These are phyloP conservation scores for Bujurquina vittata DNA, from an alignment of 2,113 vertebrate species.

Conservation along the genomic window DNA sequence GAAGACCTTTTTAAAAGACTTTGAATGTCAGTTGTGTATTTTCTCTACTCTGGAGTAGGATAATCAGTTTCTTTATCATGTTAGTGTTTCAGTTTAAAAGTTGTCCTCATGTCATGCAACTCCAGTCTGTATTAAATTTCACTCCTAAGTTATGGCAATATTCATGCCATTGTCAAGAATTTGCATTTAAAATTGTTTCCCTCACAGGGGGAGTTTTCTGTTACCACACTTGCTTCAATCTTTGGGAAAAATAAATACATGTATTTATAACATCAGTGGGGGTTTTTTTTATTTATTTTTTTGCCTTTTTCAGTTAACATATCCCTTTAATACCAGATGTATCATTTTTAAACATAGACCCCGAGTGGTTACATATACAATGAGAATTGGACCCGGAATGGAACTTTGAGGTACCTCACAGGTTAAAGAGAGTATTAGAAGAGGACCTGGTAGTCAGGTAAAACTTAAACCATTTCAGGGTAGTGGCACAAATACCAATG, in stretches of 20 bases:
- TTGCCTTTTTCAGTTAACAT: no score
- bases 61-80: slow-evolving; percentile 47
- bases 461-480: background rate
- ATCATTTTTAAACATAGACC: rapidly evolving
- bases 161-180: background rate
- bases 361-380: background rate
- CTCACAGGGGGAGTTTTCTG: slow-evolving; percentile 35
- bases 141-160: slow-evolving; percentile 20
- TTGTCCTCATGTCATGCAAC: slow-evolving; percentile 13
- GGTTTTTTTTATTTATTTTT: no score
- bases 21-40: slow-evolving; percentile 65
- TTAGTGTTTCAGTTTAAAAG: slow-evolving; percentile 33
- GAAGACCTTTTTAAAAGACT: slow-evolving; percentile 62
- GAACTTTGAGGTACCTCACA: background rate
- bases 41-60: slow-evolving; percentile 42
- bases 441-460: background rate
- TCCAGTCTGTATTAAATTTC: slow-evolving; percentile 35
- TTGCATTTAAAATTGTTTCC: slow-evolving; percentile 24
- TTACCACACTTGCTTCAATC: slow-evolving; percentile 47
- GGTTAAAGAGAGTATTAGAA: background rate
- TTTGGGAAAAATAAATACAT: slow-evolving; percentile 64
- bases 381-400: background rate
- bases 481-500: background rate
- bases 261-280: slow-evolving; percentile 52
- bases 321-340: no score